A percentile compares a stretch with the other conserved stretches of the same genome.
phyloP scores from a whole-genome alignment of 2,797 vertebrate genomes.

The Arnoldichthys spilopterus region DNA sequence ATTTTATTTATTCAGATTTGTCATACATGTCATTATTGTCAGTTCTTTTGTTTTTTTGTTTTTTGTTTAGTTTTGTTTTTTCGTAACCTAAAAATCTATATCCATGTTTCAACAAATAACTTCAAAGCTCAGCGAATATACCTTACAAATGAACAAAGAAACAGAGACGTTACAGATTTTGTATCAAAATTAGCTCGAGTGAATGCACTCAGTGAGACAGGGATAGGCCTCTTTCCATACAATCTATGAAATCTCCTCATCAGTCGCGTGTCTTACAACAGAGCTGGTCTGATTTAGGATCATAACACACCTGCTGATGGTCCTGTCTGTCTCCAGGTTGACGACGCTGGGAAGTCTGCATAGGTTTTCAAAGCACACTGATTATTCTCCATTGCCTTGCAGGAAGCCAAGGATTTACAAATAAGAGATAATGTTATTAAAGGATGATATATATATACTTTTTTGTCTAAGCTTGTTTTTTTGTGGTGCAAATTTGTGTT shows the following conservation, averaged over 20 bases:
- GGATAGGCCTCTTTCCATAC: conserved; percentile 12
- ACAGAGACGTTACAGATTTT: conserved; percentile 30
- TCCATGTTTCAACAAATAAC: conserved; percentile 5
- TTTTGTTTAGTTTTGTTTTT: neutral
- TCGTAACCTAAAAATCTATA: conserved; percentile 34
- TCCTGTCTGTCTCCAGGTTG: conserved; percentile 10
- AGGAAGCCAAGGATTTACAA: conserved; percentile 69
- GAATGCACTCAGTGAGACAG: conserved; percentile 30
- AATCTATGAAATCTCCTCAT: neutral
- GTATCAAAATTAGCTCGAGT: conserved; percentile 22
- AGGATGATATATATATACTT: conserved; percentile 9
- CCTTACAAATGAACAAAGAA: neutral
- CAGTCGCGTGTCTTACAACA: conserved; percentile 1
- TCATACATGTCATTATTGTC: conserved; percentile 54
- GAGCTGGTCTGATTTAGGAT: neutral
- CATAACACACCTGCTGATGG: neutral
- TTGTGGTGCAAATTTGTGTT: neutral
- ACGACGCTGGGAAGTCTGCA: conserved; percentile 56
- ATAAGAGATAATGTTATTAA: conserved; percentile 58
- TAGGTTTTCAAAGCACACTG: conserved; percentile 74
- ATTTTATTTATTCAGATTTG: conserved; percentile 65
- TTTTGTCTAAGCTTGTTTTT: neutral
- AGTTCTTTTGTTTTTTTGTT: conserved; percentile 12
- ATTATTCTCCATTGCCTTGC: conserved; percentile 57
- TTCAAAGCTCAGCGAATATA: conserved; percentile 37